phyloP scores from a whole-genome alignment of 2,888 invertebrate species.

The Malthinus flaveolus region DNA sequence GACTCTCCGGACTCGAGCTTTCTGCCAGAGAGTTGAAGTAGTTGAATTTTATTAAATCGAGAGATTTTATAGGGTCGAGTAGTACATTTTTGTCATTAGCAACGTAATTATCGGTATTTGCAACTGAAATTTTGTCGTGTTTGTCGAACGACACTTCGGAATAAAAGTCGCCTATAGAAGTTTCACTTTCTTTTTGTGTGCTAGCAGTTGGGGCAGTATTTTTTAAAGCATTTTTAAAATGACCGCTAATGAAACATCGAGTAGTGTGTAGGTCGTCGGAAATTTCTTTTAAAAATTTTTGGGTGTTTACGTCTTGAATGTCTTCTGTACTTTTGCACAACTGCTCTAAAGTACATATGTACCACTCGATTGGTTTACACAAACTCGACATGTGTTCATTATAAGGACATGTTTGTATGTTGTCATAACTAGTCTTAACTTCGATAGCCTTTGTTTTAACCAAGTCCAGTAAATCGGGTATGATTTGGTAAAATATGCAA shows the following conservation, averaged over 20 bases:
- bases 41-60: no score
- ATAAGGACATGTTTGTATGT: not conserved
- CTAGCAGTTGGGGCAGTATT: not conserved
- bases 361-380: not conserved
- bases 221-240: not conserved
- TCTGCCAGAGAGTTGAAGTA: no score
- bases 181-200: not conserved
- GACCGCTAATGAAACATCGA: not conserved
- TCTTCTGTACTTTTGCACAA: not conserved
- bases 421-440: not conserved
- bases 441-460: not conserved
- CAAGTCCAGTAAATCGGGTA: not conserved
- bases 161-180: no score
- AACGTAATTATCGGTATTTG: no score
- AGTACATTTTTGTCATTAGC: no score
- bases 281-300: conserved; percentile 1
- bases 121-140: no score
- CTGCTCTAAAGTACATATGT: not conserved
- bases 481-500: not conserved
- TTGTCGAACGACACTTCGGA: no score
- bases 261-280: not conserved
- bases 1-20: no score
- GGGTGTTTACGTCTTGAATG: not conserved
- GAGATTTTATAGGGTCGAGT: no score
- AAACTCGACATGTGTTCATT: not conserved